A percentile compares a stretch with the other conserved stretches of the same genome.
These are phyloP conservation scores for Cremastinae sp. DNA, from an alignment of 2,888 invertebrate genomes.

Conservation along the genomic window DNA sequence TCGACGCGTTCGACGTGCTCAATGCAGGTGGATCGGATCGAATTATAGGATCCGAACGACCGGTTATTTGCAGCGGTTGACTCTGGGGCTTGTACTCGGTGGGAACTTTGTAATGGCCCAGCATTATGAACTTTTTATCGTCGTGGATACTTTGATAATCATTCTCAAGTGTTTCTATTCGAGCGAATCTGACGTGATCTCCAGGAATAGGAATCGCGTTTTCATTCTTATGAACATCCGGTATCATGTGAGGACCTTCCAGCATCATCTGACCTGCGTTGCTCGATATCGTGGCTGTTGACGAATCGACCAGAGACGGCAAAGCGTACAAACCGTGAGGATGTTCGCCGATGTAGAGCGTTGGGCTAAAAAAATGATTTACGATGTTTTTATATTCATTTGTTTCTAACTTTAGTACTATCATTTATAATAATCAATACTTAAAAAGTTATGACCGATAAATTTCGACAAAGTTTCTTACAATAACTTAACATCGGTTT, in stretches of 20 bases:
- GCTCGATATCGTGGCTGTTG: conserved; percentile 90
- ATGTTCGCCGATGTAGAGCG: conserved; percentile 95
- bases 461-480: conserved; percentile 72
- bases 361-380: conserved; percentile 85
- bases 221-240: conserved; percentile 70
- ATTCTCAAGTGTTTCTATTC: conserved; percentile 65
- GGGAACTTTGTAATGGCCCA: conserved; percentile 76
- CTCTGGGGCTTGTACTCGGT: conserved; percentile 75
- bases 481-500: conserved; percentile 81
- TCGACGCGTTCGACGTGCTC: conserved; percentile 65
- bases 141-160: conserved; percentile 67
- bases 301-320: conserved; percentile 95
- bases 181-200: conserved; percentile 66
- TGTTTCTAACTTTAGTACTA: not conserved
- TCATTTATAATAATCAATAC: not conserved
- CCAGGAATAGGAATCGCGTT: conserved; percentile 67
- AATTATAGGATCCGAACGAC: conserved; percentile 76
- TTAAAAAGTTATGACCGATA: too few species aligned
- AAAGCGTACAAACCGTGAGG: conserved; percentile 94
- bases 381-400: not conserved
- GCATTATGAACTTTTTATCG: conserved; percentile 69
- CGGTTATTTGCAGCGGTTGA: conserved; percentile 76
- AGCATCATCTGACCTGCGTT: conserved; percentile 86
- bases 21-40: conserved; percentile 59
- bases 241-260: conserved; percentile 84